Evolutionary conservation across 2,797 vertebrate genomes (phyloP), one percentile per base, ranked within the genome.

Genomic region (Denticeps clupeoides): DNA sequence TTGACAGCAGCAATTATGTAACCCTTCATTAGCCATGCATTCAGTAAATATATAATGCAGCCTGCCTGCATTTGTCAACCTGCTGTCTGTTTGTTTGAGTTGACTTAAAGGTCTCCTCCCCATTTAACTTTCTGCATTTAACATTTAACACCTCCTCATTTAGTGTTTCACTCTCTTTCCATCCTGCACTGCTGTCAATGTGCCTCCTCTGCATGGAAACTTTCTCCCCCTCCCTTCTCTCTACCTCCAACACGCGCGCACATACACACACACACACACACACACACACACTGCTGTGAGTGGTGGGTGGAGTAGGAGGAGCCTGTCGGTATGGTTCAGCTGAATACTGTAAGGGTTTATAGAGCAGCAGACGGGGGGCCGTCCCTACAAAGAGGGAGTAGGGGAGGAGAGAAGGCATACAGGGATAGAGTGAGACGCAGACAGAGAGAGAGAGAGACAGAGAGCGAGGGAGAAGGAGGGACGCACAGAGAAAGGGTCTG

Each of bases 341-440:
- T 60, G 57, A 64, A 53, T 60, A 64, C 67, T 56, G 67, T 59
- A 51, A 59, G 51, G 60, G 62, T 63, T 67, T 67, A 59, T 54
- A 65, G 62, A 61, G 56, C 51, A 61, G 62, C 59, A 68, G 64
- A 65, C 58, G 48, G 57, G 59, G 60, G 68, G 60, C 49, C 8
- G 49, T 59, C 51, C 44, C 55, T 57, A 56, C 55, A 63, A 55
- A 58, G 56, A 54, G 53, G 56, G 56, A 57, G 27, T 37, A 55
- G 57, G 43, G 49, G 35, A 38, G 35, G 51, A 61, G 57, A 60
- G 55, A 63, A 55, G 15, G 35, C 57, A 65, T 47, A 58, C 55
- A 42, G 51, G 58, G 59, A 55, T 55, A 56, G 56, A 10, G 22
- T 49, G 35, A 33, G 45, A 32, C 53, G 28, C 33, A 49, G 29